Evolutionary conservation across 2,113 vertebrate species (phyloP).

Genomic region (Zosterops pallidus): DNA sequence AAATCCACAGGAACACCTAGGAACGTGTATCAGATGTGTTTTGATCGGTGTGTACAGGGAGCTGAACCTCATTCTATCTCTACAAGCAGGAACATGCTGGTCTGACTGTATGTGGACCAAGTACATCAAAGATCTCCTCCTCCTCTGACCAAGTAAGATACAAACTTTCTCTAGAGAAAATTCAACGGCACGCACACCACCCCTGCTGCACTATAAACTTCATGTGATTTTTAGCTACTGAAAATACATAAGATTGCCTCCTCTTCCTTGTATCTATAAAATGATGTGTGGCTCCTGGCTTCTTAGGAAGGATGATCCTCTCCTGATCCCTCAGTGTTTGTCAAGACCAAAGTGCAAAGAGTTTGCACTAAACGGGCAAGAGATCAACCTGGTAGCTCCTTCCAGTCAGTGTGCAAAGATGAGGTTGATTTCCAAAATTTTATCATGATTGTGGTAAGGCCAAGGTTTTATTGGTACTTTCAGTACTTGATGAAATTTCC

Average conservation of each 20-base stretch:
- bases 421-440: neutral
- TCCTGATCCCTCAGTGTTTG: neutral
- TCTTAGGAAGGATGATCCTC: neutral
- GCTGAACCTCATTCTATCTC: neutral
- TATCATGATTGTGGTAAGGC: neutral
- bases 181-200: accelerated
- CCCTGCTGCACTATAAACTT: neutral
- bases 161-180: neutral
- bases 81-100: constrained; percentile 6
- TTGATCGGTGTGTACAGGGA: neutral
- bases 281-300: neutral
- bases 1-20: neutral
- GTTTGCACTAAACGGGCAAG: neutral
- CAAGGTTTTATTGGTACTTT: neutral
- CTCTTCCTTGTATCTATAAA: neutral
- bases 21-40: neutral
- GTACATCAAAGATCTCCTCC: neutral
- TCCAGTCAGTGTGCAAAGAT: neutral
- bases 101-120: neutral
- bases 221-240: neutral
- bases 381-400: neutral
- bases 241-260: neutral
- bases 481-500: neutral
- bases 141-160: neutral
- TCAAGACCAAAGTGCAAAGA: neutral